These are phyloP conservation scores for Danio rerio DNA, from an alignment of 2,113 vertebrate species.

Conservation along the genomic window DNA sequence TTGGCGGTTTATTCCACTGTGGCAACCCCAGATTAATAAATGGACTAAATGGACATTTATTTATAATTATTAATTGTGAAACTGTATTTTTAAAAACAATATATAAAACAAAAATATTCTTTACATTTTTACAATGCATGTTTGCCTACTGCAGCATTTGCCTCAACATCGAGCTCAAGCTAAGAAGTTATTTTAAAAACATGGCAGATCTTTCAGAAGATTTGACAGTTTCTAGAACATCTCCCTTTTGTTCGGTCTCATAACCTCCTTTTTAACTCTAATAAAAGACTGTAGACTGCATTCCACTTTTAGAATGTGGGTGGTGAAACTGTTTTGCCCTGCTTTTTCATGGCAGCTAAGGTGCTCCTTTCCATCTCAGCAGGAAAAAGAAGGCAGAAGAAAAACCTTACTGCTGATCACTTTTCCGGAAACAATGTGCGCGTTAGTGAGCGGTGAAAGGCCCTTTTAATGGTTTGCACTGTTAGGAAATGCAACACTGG, in stretches of 20 bases:
- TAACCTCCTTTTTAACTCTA: slow-evolving; percentile 60
- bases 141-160: neutral
- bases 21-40: no score
- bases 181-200: slow-evolving; percentile 11
- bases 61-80: no score
- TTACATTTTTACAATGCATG: neutral
- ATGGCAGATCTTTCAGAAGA: slow-evolving; percentile 36
- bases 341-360: slow-evolving; percentile 47
- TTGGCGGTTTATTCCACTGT: no score
- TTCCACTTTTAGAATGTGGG: slow-evolving; percentile 58
- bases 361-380: slow-evolving; percentile 27
- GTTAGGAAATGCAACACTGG: slow-evolving; percentile 55
- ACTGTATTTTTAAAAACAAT: no score
- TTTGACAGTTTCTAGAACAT: slow-evolving; percentile 46
- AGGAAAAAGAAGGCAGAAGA: slow-evolving; percentile 50
- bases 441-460: slow-evolving; percentile 59
- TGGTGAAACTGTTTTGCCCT: slow-evolving; percentile 54
- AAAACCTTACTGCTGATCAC: slow-evolving; percentile 58
- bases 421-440: slow-evolving; percentile 56
- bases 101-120: no score
- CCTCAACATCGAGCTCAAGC: neutral
- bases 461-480: slow-evolving; percentile 57
- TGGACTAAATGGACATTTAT: no score
- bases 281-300: slow-evolving; percentile 50
- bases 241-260: slow-evolving; percentile 49